phyloP scores from a whole-genome alignment of 2,113 vertebrate genomes.

The Isurus oxyrinchus region DNA sequence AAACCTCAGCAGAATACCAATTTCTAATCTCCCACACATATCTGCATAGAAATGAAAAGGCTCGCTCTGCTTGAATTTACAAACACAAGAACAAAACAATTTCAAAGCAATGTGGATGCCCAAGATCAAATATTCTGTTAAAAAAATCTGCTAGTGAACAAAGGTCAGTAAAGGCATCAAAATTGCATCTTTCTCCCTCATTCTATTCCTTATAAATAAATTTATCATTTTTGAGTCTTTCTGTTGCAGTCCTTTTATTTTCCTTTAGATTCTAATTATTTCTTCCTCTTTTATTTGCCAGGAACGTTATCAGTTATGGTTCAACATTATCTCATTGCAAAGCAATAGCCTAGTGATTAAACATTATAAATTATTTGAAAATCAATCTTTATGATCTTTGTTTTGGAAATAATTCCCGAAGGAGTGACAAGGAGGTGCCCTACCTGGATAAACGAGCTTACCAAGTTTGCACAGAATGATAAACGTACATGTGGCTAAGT shows the following conservation, averaged over 20 bases:
- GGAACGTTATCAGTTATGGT: background rate
- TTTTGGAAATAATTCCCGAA: background rate
- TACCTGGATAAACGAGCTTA: background rate
- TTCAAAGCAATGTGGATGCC: background rate
- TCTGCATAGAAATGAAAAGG: background rate
- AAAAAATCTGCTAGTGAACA: background rate
- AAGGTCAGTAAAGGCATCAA: background rate
- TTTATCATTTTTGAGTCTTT: background rate
- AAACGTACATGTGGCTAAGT: background rate
- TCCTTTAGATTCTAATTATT: background rate
- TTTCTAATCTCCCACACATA: slow-evolving; percentile 1
- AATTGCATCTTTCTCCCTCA: background rate
- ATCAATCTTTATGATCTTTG: background rate
- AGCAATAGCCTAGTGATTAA: background rate
- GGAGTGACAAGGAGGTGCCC: background rate
- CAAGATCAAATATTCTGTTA: background rate
- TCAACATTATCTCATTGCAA: background rate
- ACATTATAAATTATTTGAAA: background rate
- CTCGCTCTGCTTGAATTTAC: background rate
- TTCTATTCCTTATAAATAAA: background rate
- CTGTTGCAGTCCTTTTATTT: background rate
- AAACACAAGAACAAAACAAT: background rate
- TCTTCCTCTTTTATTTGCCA: background rate
- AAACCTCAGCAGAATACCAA: slow-evolving; percentile 2
- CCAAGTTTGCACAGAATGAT: background rate